Conservation (phyloP, 1,140 invertebrate genomes). For the Panonychus citri region DNA sequence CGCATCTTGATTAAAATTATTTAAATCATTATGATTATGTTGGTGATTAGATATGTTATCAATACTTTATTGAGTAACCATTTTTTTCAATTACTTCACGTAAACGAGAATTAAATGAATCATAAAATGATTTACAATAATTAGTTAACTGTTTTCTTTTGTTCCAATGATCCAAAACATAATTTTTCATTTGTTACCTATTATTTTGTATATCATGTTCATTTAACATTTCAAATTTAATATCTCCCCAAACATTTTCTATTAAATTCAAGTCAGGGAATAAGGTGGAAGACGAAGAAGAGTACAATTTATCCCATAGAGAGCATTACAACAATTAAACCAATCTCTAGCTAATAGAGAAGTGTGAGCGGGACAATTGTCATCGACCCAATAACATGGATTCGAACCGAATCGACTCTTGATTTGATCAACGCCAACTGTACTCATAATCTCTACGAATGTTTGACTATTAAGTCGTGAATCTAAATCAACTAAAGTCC, state of each 20-base stretch:
- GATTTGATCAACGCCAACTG: background rate
- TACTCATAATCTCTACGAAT: background rate
- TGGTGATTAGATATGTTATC: background rate
- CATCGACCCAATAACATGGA: background rate
- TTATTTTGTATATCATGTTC: background rate
- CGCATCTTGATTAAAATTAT: too few relatives aligned
- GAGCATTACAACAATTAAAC: background rate
- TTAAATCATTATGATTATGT: too few relatives aligned
- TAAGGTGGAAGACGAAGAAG: background rate
- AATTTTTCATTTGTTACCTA: background rate
- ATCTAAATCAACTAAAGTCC: background rate
- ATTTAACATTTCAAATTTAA: background rate
- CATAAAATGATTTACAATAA: background rate
- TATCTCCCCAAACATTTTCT: background rate
- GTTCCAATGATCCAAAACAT: background rate
- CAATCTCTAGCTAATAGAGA: background rate
- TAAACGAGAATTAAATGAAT: background rate
- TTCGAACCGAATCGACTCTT: background rate
- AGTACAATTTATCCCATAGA: background rate
- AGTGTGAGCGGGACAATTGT: background rate
- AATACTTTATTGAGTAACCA: background rate
- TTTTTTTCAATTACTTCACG: background rate
- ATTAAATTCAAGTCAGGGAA: background rate
- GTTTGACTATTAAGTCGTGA: background rate
- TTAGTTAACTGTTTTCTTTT: background rate